Conservation (phyloP, 2,113 vertebrate genomes). For the Corydoras maculifer region DNA sequence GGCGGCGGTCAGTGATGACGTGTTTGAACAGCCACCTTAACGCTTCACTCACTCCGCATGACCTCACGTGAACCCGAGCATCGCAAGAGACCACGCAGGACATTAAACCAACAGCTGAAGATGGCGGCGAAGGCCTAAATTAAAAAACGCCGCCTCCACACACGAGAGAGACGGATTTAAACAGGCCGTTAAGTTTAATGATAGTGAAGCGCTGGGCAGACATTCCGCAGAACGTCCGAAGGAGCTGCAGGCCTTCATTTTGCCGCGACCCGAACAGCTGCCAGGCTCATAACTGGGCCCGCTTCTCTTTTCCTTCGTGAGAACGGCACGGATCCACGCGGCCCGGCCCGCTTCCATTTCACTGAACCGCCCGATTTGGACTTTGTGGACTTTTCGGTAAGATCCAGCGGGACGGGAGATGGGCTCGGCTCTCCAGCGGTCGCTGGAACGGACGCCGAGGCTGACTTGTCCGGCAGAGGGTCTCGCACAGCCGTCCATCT, state of each 20-base stretch:
- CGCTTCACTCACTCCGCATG: not conserved
- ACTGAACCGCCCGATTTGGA: constrained; percentile 23
- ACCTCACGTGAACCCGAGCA: constrained; percentile 2
- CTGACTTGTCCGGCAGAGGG: too few relatives aligned
- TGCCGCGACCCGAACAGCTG: constrained; percentile 31
- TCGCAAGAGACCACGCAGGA: constrained; percentile 5
- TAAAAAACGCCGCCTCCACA: not conserved
- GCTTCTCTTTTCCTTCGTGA: constrained; percentile 14
- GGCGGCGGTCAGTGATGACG: not conserved
- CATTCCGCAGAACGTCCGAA: constrained; percentile 19
- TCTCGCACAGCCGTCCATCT: too few relatives aligned
- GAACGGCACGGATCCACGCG: constrained; percentile 10
- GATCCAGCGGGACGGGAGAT: constrained; percentile 25
- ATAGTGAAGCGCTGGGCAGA: constrained; percentile 23
- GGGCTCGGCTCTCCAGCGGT: constrained; percentile 14
- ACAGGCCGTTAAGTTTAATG: constrained; percentile 43
- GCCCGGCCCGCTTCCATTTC: constrained; percentile 16
- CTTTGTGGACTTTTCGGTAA: constrained; percentile 25
- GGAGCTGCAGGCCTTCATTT: constrained; percentile 34
- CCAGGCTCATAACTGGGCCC: constrained; percentile 1
- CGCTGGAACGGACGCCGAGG: not conserved
- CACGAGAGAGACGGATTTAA: constrained; percentile 26
- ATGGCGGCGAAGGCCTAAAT: constrained; percentile 3
- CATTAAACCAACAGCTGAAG: not conserved
- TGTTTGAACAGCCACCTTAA: constrained; percentile 7